A percentile compares a stretch with the other conserved stretches of the same genome.
Evolutionary conservation across 2,113 vertebrate genomes (phyloP).

Genomic region (Crotalus viridis): DNA sequence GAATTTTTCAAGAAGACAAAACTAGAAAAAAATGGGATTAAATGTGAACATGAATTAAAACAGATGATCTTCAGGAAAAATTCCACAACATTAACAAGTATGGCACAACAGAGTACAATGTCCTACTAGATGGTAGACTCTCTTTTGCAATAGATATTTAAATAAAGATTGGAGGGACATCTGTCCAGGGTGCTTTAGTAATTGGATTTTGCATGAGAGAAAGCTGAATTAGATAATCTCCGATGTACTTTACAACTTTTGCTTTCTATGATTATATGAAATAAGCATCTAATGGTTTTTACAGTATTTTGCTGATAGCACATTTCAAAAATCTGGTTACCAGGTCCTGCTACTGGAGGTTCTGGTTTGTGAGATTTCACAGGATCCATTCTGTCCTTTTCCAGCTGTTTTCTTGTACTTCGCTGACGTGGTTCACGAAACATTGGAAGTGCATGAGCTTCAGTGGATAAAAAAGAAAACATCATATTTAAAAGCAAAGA

Average conservation of each 20-base stretch:
- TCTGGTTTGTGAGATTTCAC: conserved; percentile 95
- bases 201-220: background rate
- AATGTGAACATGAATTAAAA: background rate
- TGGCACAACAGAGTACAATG: background rate
- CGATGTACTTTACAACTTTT: background rate
- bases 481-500: background rate
- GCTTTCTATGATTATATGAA: background rate
- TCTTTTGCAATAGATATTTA: background rate
- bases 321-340: conserved; percentile 62
- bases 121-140: background rate
- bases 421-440: conserved; percentile 96
- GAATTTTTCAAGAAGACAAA: background rate
- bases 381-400: conserved; percentile 93
- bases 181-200: background rate
- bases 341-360: conserved; percentile 95
- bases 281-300: background rate
- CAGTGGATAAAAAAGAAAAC: conserved; percentile 40
- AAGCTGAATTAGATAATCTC: background rate
- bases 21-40: background rate
- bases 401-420: conserved; percentile 94
- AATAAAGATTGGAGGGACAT: background rate
- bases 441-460: conserved; percentile 96
- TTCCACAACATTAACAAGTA: background rate
- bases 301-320: fast-evolving
- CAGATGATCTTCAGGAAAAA: background rate